These are phyloP conservation scores for Hyla sarda DNA, from an alignment of 2,113 vertebrate species.

Conservation along the genomic window DNA sequence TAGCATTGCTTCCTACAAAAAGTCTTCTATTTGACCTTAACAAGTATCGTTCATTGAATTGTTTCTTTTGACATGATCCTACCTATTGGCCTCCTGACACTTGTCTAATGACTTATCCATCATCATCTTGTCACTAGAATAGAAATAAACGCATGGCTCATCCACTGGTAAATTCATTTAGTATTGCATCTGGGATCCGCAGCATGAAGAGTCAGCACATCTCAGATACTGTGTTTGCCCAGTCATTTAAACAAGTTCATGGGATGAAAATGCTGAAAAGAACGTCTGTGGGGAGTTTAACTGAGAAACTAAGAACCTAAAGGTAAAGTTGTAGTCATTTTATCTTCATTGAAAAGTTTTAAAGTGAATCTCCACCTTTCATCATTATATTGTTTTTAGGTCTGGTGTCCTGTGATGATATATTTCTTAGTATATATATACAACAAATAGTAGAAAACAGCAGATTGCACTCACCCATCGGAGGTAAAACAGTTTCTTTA, in stretches of 20 bases:
- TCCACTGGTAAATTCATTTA: conserved; percentile 39
- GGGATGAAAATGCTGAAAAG: conserved; percentile 1
- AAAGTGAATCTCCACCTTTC: background rate
- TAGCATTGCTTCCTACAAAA: conserved; percentile 10
- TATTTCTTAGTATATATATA: too few relatives aligned
- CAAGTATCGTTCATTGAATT: conserved; percentile 13
- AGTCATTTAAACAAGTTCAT: conserved; percentile 20
- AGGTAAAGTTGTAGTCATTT: background rate
- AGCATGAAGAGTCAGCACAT: conserved; percentile 28
- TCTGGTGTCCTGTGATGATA: too few relatives aligned
- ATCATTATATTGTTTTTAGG: too few relatives aligned
- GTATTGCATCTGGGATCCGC: conserved; percentile 31
- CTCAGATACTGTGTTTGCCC: background rate
- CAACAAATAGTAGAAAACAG: too few relatives aligned
- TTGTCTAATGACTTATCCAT: conserved; percentile 53
- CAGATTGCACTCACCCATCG: too few relatives aligned
- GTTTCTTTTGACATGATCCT: conserved; percentile 7
- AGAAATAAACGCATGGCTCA: conserved; percentile 21
- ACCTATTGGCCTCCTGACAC: conserved; percentile 46
- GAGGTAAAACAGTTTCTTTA: too few relatives aligned
- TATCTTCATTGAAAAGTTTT: background rate
- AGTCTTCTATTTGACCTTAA: conserved; percentile 34
- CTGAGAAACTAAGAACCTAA: background rate
- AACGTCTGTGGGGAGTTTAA: background rate
- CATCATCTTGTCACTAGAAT: conserved; percentile 28